Evolutionary conservation across 2,797 vertebrate genomes (phyloP).

Genomic region (Ptychadena robeensis): DNA sequence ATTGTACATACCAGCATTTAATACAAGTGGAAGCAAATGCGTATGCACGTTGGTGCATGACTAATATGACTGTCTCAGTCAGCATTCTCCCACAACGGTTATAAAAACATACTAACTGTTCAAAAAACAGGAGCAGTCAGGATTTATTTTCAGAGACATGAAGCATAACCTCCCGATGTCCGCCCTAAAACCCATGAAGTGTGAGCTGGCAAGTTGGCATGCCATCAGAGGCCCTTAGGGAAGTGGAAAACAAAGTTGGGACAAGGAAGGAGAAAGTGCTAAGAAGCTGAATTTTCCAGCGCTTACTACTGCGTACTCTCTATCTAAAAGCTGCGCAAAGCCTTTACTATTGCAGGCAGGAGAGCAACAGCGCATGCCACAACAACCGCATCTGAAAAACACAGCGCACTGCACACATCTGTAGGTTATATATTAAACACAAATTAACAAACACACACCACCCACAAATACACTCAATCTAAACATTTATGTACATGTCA

Average conservation of each 20-base stretch:
- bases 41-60: constrained; percentile 15
- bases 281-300: constrained; percentile 18
- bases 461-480: constrained; percentile 5
- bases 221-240: background rate
- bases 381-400: constrained; percentile 14
- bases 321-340: constrained; percentile 40
- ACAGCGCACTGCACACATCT: constrained; percentile 25
- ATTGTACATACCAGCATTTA: background rate
- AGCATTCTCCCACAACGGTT: constrained; percentile 43
- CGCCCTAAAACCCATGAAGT: background rate
- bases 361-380: constrained; percentile 13
- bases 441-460: background rate
- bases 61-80: constrained; percentile 15
- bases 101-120: constrained; percentile 9
- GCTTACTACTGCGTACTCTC: constrained; percentile 2
- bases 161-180: background rate
- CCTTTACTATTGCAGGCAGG: background rate
- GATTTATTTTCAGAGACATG: constrained; percentile 12
- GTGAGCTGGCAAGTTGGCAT: background rate
- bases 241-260: background rate
- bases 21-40: background rate
- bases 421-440: background rate
- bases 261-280: background rate
- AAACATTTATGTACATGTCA: background rate
- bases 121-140: constrained; percentile 24